These are phyloP conservation scores for Drosophila pseudoobscura DNA, from an alignment of 1,140 invertebrate genomes.

Conservation along the genomic window DNA sequence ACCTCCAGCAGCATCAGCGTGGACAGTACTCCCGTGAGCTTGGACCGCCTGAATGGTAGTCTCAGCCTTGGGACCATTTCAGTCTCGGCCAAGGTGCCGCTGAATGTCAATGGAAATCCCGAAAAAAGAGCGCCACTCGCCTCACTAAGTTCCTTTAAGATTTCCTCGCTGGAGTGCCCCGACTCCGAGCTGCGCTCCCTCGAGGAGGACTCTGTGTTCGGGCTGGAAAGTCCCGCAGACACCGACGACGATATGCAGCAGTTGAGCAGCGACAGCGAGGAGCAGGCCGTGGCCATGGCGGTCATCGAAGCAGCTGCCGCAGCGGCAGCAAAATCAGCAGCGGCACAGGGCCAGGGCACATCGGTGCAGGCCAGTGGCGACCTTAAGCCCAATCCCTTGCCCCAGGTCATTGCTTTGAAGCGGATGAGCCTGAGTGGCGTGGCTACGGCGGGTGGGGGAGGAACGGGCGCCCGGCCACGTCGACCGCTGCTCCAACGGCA, in stretches of 20 bases:
- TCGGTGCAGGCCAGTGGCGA: constrained; percentile 15
- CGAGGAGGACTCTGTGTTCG: constrained; percentile 90
- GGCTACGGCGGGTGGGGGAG: background rate
- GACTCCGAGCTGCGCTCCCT: constrained; percentile 87
- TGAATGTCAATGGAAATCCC: constrained; percentile 44
- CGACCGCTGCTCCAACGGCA: constrained; percentile 72
- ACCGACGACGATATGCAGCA: constrained; percentile 92
- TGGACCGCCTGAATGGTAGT: constrained; percentile 75
- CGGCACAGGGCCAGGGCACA: constrained; percentile 5
- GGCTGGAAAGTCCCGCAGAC: constrained; percentile 84
- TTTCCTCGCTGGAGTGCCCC: constrained; percentile 88
- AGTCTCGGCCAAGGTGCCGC: constrained; percentile 49
- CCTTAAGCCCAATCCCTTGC: constrained; percentile 23
- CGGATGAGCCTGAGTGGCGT: constrained; percentile 61
- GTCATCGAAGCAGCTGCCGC: constrained; percentile 17
- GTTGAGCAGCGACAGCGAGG: constrained; percentile 91
- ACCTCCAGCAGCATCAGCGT: constrained; percentile 77
- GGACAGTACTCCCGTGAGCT: constrained; percentile 72
- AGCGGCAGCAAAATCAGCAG: background rate
- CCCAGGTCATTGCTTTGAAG: constrained; percentile 40
- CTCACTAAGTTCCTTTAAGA: constrained; percentile 90
- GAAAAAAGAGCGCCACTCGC: constrained; percentile 88
- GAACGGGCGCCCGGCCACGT: constrained; percentile 46
- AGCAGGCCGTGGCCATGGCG: constrained; percentile 48
- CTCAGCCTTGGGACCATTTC: constrained; percentile 66